Conservation (phyloP, 1,140 invertebrate genomes). For the Drosophila funebris region DNA sequence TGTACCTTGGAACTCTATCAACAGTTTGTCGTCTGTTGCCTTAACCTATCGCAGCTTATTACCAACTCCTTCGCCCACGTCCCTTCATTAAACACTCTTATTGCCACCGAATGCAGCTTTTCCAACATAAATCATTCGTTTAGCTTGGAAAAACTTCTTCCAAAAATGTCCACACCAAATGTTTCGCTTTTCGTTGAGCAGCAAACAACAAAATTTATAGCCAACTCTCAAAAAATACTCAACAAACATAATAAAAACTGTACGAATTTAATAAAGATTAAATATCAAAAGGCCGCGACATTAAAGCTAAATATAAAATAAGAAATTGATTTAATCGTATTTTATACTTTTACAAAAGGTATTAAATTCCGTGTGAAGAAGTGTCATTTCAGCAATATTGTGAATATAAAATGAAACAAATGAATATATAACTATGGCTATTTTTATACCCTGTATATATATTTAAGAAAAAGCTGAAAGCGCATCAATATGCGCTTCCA, state of each 20-base stretch:
- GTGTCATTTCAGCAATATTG: no score
- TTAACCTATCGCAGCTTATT: constrained; percentile 61
- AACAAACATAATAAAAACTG: constrained; percentile 38
- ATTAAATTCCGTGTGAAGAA: no score
- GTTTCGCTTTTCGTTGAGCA: constrained; percentile 67
- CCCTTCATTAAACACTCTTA: constrained; percentile 12
- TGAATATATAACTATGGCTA: no score
- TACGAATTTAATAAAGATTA: constrained; percentile 18
- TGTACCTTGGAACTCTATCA: constrained; percentile 35
- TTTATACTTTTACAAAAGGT: not conserved
- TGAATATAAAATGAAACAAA: no score
- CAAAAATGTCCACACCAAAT: constrained; percentile 71
- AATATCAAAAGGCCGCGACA: not conserved
- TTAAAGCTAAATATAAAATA: not conserved
- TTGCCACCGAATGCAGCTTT: constrained; percentile 14
- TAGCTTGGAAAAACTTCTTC: constrained; percentile 34
- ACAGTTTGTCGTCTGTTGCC: constrained; percentile 57
- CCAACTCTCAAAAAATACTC: constrained; percentile 37
- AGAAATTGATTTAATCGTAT: not conserved
- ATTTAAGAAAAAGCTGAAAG: no score
- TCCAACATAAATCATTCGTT: constrained; percentile 66
- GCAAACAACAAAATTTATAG: constrained; percentile 38
- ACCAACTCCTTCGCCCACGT: constrained; percentile 44
- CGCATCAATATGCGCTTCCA: no score
- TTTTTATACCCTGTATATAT: no score